Evolutionary conservation across 1,140 invertebrate genomes (phyloP).

Genomic region (Andricus grossulariae): DNA sequence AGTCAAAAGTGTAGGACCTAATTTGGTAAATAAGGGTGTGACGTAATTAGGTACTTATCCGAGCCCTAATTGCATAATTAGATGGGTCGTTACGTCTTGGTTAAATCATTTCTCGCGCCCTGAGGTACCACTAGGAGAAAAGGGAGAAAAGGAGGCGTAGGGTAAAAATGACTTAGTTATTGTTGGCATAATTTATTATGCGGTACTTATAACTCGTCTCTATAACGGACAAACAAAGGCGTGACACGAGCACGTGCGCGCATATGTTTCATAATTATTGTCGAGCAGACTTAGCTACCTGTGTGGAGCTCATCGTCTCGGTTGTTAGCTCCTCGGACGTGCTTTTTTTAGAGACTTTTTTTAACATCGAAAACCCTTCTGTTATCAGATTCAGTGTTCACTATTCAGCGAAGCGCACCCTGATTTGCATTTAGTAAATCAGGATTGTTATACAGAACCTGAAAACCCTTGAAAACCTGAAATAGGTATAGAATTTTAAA

Average conservation of each 20-base stretch:
- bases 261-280: constrained; percentile 17
- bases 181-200: constrained; percentile 25
- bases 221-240: constrained; percentile 15
- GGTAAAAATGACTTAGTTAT: constrained; percentile 9
- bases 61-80: constrained; percentile 42
- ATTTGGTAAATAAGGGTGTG: constrained; percentile 49
- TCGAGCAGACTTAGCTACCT: constrained; percentile 10
- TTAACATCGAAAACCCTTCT: background rate
- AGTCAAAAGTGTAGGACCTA: background rate
- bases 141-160: background rate
- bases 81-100: constrained; percentile 14
- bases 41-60: constrained; percentile 37
- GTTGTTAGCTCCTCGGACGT: background rate
- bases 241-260: constrained; percentile 12
- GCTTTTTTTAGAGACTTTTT: background rate
- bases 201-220: constrained; percentile 15
- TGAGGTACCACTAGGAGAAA: background rate
- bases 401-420: no score
- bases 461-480: no score
- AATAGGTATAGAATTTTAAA: no score
- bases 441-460: no score
- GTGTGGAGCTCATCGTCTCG: background rate
- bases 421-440: no score
- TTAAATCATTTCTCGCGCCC: background rate
- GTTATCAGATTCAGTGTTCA: no score